phyloP scores from a whole-genome alignment of 2,113 vertebrate genomes.

The Cercocebus atys region DNA sequence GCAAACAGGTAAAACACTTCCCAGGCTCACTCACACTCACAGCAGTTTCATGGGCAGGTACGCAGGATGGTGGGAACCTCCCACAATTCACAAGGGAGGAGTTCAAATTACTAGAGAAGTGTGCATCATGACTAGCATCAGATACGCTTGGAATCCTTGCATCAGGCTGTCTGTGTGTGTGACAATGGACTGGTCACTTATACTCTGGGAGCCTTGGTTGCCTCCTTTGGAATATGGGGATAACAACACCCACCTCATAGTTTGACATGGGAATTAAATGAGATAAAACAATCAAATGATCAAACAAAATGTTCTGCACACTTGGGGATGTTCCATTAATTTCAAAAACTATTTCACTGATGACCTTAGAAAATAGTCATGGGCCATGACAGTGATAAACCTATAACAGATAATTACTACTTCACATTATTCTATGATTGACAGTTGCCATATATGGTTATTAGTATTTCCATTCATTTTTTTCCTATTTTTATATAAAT shows the following conservation, averaged over 20 bases:
- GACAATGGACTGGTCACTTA: neutral
- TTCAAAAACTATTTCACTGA: neutral
- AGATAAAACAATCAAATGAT: neutral
- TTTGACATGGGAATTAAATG: neutral
- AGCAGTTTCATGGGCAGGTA: neutral
- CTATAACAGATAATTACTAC: too few relatives aligned
- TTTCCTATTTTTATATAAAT: neutral
- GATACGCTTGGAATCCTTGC: neutral
- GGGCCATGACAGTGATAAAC: too few relatives aligned
- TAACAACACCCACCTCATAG: neutral
- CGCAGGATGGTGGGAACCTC: too few relatives aligned
- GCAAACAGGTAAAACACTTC: neutral
- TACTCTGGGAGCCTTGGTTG: neutral
- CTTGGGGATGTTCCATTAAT: neutral
- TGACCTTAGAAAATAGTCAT: neutral
- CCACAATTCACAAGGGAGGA: neutral
- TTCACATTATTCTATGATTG: neutral
- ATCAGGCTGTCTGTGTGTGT: neutral
- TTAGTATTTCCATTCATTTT: neutral
- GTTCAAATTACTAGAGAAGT: too few relatives aligned
- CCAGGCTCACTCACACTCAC: neutral
- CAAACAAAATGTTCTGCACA: neutral
- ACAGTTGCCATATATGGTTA: neutral
- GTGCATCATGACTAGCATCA: accelerated
- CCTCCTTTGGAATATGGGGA: neutral